These are phyloP conservation scores for Lithobius niger DNA, from an alignment of 1,140 invertebrate genomes.

Conservation along the genomic window DNA sequence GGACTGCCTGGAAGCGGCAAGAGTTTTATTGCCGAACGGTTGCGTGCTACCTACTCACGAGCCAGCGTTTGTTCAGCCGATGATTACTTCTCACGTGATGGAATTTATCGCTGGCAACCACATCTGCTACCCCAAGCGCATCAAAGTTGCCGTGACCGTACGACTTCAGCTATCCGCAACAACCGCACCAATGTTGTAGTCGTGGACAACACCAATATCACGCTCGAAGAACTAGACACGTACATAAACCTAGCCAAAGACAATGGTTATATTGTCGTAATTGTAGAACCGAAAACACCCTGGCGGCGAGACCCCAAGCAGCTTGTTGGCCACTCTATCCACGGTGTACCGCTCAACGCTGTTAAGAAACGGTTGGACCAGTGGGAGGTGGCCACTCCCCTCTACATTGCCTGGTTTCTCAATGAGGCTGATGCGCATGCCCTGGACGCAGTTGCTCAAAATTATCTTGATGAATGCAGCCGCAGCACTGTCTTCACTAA, in stretches of 20 bases:
- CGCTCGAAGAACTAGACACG: slow-evolving; percentile 26
- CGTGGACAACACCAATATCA: slow-evolving; percentile 33
- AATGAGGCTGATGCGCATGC: slow-evolving; percentile 17
- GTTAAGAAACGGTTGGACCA: slow-evolving; percentile 21
- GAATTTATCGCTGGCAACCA: slow-evolving; percentile 26
- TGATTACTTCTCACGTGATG: slow-evolving; percentile 27
- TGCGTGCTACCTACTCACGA: slow-evolving; percentile 21
- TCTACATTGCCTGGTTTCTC: slow-evolving; percentile 34
- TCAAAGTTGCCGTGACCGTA: slow-evolving; percentile 24
- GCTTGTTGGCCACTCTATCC: slow-evolving; percentile 25
- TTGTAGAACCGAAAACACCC: slow-evolving; percentile 29
- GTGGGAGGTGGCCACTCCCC: slow-evolving; percentile 25
- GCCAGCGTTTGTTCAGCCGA: slow-evolving; percentile 29
- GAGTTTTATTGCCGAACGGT: slow-evolving; percentile 23
- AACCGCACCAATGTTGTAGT: slow-evolving; percentile 22
- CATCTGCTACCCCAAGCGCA: slow-evolving; percentile 22
- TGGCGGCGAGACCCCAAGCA: slow-evolving; percentile 25
- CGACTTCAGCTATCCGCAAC: slow-evolving; percentile 18
- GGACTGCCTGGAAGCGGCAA: slow-evolving; percentile 34
- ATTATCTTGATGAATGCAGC: slow-evolving; percentile 1
- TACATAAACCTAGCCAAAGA: slow-evolving; percentile 26
- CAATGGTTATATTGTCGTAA: slow-evolving; percentile 25
- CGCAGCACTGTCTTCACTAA: background rate
- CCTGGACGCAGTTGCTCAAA: background rate
- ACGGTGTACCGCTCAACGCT: slow-evolving; percentile 21